These are phyloP conservation scores for Cerastis leucographa DNA, from an alignment of 2,888 invertebrate species.

Conservation along the genomic window DNA sequence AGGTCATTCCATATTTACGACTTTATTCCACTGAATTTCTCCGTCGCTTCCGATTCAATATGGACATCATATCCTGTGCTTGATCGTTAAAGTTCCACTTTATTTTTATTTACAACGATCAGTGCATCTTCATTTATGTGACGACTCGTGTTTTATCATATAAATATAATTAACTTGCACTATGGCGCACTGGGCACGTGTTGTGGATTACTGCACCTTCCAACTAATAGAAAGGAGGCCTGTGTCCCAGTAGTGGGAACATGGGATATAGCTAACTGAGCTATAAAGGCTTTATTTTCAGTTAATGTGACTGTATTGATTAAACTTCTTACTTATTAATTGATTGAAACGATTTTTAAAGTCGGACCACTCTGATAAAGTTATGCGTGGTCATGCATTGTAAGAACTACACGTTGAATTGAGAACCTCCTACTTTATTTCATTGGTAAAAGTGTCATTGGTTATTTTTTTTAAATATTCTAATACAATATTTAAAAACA, in stretches of 20 bases:
- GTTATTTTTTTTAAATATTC: too few relatives aligned
- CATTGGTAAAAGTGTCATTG: too few relatives aligned
- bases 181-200: not conserved
- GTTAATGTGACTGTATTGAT: not conserved
- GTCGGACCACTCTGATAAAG: not conserved
- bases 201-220: too few relatives aligned
- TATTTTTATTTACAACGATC: conserved; percentile 36
- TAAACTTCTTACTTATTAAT: not conserved
- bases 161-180: conserved; percentile 21
- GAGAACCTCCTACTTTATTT: not conserved
- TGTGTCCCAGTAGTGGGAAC: not conserved
- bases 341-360: not conserved
- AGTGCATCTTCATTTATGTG: conserved; percentile 12
- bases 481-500: not conserved
- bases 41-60: conserved; percentile 30
- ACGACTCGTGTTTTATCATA: conserved; percentile 1
- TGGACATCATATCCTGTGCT: conserved; percentile 51
- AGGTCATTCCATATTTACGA: conserved; percentile 26
- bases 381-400: not conserved
- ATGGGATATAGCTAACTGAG: not conserved
- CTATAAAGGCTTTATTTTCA: not conserved
- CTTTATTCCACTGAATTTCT: conserved; percentile 16
- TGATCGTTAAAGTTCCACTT: conserved; percentile 37
- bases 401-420: too few relatives aligned
- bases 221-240: not conserved